A percentile compares a stretch with the other conserved stretches of the same genome.
These are phyloP conservation scores for Gambusia affinis DNA, from an alignment of 2,113 vertebrate species.

Conservation along the genomic window DNA sequence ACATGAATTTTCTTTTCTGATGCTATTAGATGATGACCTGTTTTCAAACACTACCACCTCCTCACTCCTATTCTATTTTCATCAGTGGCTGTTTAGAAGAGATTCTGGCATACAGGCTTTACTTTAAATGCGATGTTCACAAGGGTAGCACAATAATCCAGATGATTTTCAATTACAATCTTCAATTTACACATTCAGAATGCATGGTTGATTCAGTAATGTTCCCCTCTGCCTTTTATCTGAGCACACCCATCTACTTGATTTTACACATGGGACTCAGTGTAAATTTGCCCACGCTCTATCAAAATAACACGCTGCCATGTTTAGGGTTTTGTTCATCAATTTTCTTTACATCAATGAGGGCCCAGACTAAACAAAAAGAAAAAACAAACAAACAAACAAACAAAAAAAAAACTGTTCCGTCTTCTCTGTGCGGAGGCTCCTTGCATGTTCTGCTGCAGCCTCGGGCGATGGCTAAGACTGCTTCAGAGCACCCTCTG, in stretches of 20 bases:
- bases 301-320: constrained; percentile 41
- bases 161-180: constrained; percentile 66
- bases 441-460: constrained; percentile 57
- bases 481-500: constrained; percentile 51
- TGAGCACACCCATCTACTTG: constrained; percentile 54
- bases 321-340: background rate
- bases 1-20: constrained; percentile 49
- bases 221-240: constrained; percentile 39
- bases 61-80: constrained; percentile 71
- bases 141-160: constrained; percentile 48
- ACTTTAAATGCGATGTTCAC: constrained; percentile 60
- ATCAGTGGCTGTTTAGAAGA: constrained; percentile 71
- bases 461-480: constrained; percentile 65
- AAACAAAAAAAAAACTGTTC: background rate
- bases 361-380: constrained; percentile 28
- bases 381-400: background rate
- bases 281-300: constrained; percentile 51
- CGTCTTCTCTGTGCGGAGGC: constrained; percentile 38
- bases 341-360: constrained; percentile 19
- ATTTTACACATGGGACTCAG: constrained; percentile 61
- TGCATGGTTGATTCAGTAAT: constrained; percentile 61
- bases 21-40: constrained; percentile 71
- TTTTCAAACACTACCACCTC: constrained; percentile 72
- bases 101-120: constrained; percentile 51
- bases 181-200: constrained; percentile 62